Percentiles rank a stretch among this genome's conserved stretches.
These are phyloP conservation scores for Pararge aegeria DNA, from an alignment of 1,140 invertebrate genomes.

Conservation along the genomic window DNA sequence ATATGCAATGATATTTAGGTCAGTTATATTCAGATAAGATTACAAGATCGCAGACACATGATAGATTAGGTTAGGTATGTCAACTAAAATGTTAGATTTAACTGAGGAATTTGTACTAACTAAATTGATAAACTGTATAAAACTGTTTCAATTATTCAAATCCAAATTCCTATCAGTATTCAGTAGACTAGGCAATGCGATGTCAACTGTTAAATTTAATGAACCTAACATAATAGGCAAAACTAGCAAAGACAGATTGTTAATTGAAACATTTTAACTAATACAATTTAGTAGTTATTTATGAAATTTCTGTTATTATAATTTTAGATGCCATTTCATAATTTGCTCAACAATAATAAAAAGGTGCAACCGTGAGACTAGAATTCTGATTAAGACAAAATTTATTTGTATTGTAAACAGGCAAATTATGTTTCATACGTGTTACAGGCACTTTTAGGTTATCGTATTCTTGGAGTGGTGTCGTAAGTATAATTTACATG, in stretches of 20 bases:
- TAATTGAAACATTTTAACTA: not conserved
- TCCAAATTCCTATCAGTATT: slow-evolving; percentile 2
- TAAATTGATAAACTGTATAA: not conserved
- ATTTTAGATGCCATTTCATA: no score
- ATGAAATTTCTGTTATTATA: no score
- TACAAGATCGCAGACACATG: not conserved
- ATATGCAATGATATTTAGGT: no score
- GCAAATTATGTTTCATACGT: no score
- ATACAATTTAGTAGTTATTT: not conserved
- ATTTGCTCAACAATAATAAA: no score
- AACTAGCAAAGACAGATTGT: not conserved
- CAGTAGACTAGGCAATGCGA: not conserved
- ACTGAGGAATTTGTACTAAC: slow-evolving; percentile 4
- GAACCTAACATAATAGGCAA: not conserved
- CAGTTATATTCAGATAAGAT: not conserved
- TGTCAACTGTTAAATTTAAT: not conserved
- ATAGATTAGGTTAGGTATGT: not conserved
- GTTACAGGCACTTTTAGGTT: no score
- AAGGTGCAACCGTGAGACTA: no score
- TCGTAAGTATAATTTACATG: no score
- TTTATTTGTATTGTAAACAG: no score
- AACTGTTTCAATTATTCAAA: slow-evolving; percentile 8
- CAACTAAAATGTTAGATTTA: not conserved
- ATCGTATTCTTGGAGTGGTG: no score
- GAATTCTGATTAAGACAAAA: no score